These are phyloP conservation scores for Anguilla megastoma DNA, from an alignment of 2,797 vertebrate genomes.

Conservation along the genomic window DNA sequence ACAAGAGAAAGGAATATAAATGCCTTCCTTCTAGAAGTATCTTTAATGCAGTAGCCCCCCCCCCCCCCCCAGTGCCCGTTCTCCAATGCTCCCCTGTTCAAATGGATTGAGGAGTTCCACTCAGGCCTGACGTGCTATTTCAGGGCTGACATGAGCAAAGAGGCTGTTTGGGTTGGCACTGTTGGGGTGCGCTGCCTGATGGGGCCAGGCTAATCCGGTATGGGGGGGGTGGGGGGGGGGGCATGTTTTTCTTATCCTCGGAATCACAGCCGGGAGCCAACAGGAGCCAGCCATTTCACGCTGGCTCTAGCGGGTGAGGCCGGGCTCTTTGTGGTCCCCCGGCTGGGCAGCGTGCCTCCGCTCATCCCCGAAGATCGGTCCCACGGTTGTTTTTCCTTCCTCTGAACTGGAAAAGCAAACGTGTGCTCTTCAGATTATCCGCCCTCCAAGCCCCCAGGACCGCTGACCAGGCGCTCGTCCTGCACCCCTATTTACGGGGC, in stretches of 20 bases:
- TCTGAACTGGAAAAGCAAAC: constrained; percentile 65
- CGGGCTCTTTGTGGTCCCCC: constrained; percentile 55
- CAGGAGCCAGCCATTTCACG: constrained; percentile 57
- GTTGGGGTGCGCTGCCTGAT: constrained; percentile 30
- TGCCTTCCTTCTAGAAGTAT: background rate
- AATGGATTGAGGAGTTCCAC: constrained; percentile 41
- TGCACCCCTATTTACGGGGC: constrained; percentile 54
- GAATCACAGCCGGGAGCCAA: constrained; percentile 61
- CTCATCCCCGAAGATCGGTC: constrained; percentile 65
- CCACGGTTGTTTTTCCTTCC: constrained; percentile 63
- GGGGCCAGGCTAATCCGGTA: constrained; percentile 44
- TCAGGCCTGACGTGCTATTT: constrained; percentile 58
- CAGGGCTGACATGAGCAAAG: constrained; percentile 55
- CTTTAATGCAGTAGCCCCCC: background rate
- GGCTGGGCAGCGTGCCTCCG: constrained; percentile 59
- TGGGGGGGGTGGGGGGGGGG: constrained; percentile 36
- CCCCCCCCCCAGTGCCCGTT: background rate
- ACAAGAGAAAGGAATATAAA: background rate
- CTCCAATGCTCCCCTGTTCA: background rate
- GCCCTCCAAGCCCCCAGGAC: constrained; percentile 43
- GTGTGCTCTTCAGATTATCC: constrained; percentile 50
- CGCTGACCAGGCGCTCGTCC: constrained; percentile 48
- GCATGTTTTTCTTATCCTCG: constrained; percentile 54
- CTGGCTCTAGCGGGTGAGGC: constrained; percentile 45
- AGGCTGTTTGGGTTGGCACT: constrained; percentile 65